Base-by-base conservation (phyloP, 2,113 vertebrate genomes). In the Silurus glanis region DNA sequence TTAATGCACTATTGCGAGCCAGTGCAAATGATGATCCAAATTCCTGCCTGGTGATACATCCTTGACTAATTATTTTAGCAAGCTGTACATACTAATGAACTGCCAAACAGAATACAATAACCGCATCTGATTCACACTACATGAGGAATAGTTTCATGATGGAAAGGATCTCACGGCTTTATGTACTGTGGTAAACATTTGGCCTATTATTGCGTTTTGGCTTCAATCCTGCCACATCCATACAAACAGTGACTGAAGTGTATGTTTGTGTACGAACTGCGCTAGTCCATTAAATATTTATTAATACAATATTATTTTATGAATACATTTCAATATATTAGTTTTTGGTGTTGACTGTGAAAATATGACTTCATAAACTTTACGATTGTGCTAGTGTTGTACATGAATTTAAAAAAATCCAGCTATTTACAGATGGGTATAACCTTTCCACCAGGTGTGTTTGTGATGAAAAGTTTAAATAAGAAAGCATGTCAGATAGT, bases 381-480 rank as follows among this genome's bases (percentile, higher is more conserved):
- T 8, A 53, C 55, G 0, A 1, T 1, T 56, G 6, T 56, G 53
- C 75, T 56, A 55, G 21, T 16, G 49, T 25, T 75, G 21, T 53
- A 12, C 5, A 53, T 8, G 4, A 25, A 25, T 25, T 6, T 21
- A 14, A 16, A 13, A 75, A 51, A 51, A 78, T 37, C 37, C 37
- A 37, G 37, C 37, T 37, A 2, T 37, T 37, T 37, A 37, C 37
- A 37, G 37, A 37, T 55, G 49, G 14, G 75, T 16, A 9, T 55
- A 56, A 55, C 23, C n/a, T 78, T n/a, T 56, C 75, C 75, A 28
- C 51, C 3, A n/a, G 28, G 23, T 56, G 51, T 78, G 14, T 56
- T 78, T 78, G 23, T n/a, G 53, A 37, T 78, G 53, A 78, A 56
- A 56, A 56, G 53, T 78, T 78, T 14, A 78, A 78, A 78, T 51